These are phyloP conservation scores for Podiceps cristatus DNA, from an alignment of 2,113 vertebrate genomes.

Conservation along the genomic window DNA sequence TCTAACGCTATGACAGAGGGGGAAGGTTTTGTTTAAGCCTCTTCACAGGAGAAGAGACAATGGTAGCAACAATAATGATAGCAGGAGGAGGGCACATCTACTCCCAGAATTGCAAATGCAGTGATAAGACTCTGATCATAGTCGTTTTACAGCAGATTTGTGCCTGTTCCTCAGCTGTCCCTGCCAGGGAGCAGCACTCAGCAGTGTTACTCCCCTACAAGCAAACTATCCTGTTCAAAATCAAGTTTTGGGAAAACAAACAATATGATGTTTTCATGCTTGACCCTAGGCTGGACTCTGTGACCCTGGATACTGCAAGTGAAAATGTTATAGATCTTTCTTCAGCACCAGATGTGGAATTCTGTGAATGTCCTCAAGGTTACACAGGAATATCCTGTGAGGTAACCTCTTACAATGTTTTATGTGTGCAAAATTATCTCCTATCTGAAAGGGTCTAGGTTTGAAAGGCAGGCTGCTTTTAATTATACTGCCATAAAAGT, in stretches of 20 bases:
- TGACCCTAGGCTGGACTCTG: constrained; percentile 79
- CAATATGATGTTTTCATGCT: not conserved
- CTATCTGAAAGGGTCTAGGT: not conserved
- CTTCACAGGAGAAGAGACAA: not conserved
- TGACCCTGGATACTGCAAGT: constrained; percentile 85
- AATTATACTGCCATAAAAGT: not conserved
- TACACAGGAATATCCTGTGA: constrained; percentile 93
- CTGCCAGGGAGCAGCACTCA: not conserved
- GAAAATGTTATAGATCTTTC: constrained; percentile 71
- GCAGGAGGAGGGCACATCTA: not conserved
- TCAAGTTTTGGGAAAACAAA: not conserved
- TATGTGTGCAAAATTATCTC: not conserved
- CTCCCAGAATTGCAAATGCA: not conserved
- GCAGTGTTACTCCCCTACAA: not conserved
- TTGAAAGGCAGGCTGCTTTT: not conserved
- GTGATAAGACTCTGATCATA: not conserved
- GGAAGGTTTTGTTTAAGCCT: not conserved
- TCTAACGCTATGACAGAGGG: not conserved
- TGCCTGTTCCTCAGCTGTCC: not conserved
- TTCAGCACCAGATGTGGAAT: constrained; percentile 83
- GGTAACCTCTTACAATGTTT: constrained; percentile 73
- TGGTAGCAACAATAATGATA: not conserved
- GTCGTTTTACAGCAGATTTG: not conserved
- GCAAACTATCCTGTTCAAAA: not conserved
- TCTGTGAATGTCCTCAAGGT: constrained; percentile 92